Percentiles rank a stretch among this genome's conserved stretches.
Evolutionary conservation across 2,113 vertebrate genomes (phyloP).

Genomic region (Fulmarus glacialis): DNA sequence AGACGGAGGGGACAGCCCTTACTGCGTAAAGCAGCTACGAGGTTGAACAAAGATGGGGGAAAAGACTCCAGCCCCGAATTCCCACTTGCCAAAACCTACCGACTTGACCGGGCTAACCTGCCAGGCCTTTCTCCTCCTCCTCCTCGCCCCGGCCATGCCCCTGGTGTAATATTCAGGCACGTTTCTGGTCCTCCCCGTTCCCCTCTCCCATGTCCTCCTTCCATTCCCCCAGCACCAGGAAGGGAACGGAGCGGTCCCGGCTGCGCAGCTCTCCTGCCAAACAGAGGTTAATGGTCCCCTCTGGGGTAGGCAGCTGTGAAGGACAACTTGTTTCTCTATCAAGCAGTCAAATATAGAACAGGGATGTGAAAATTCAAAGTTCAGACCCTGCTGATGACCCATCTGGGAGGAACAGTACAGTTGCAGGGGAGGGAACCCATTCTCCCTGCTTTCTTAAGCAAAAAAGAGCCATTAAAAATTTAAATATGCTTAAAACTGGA

Average conservation of each 20-base stretch:
- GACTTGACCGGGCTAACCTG: neutral
- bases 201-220: constrained; percentile 38
- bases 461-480: neutral
- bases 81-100: neutral
- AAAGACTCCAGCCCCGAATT: neutral
- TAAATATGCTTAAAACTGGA: neutral
- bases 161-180: neutral
- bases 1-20: neutral
- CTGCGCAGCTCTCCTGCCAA: neutral
- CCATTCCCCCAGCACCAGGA: neutral
- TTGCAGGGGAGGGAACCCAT: neutral
- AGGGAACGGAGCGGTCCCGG: neutral
- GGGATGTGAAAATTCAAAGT: constrained; percentile 19
- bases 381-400: constrained; percentile 1
- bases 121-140: neutral
- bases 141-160: neutral
- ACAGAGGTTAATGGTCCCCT: neutral
- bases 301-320: neutral
- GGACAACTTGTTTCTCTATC: constrained; percentile 15
- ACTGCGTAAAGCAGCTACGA: fast-evolving
- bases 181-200: neutral
- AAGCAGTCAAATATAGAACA: constrained; percentile 25
- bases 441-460: neutral
- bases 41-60: fast-evolving
- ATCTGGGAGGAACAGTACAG: neutral